Evolutionary conservation across 2,797 vertebrate genomes (phyloP), one percentile per base, ranked within the genome.

Genomic region (Scarus forsteni): DNA sequence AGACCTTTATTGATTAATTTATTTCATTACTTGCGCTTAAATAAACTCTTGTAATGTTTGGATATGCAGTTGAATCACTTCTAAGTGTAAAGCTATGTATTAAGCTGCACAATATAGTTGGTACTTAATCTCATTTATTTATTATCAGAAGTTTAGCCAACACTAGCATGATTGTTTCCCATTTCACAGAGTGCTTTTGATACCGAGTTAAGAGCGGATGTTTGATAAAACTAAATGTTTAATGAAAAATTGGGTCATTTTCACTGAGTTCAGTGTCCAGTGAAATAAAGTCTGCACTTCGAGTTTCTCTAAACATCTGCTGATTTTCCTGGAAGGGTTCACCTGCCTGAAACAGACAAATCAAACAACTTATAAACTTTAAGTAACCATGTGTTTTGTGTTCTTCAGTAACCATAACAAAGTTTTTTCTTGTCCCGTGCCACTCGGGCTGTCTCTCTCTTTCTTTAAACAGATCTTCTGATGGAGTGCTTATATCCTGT

Each of bases 241-340:
- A 14, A 14, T 7, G 11, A 18, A 8, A 34, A 13, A 14, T 14
- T 3, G 12, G 10, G 50, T 3, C 46, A 14, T 60, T 13, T 44
- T 44, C 43, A 44, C 10, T 4, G 43, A 13, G 6, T 44, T 44
- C 13, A 44, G 6, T 62, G 73, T 75, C 64, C 18, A 48, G 3
- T 57, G 8, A 51, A 70, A 64, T 75, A 19, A 11, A 3, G 70
- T 69, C 48, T 58, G 35, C 54, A 48, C 67, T 81, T 67, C 77
- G 19, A 65, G 51, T 72, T 69, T 68, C 13, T 81, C 40, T 66
- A 66, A 88, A 79, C 62, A 77, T 79, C 70, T 57, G 53, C 51
- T 45, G 43, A 64, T 51, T 38, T 71, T 42, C n/a, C 50, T 68
- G 45, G 76, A 72, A 74, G 27, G 15, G 70, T 61, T 65, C 36